These are phyloP conservation scores for Drymodes brunneopygia DNA, from an alignment of 2,113 vertebrate genomes.

Conservation along the genomic window DNA sequence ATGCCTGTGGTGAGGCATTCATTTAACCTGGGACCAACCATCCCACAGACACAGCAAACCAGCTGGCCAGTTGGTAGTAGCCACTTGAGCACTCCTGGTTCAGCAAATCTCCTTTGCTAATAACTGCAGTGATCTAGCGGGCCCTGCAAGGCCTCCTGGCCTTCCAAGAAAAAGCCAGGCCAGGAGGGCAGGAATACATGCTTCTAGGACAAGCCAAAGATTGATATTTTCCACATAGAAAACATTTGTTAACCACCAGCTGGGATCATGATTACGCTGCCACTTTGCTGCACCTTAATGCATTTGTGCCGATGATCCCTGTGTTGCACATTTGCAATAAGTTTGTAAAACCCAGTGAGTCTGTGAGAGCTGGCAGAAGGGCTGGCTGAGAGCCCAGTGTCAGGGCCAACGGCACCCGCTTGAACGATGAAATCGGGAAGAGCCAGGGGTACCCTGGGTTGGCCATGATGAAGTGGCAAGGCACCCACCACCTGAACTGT, in stretches of 20 bases:
- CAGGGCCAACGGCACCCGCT: rapidly evolving
- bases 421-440: neutral
- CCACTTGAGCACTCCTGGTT: neutral
- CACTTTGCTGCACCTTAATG: neutral
- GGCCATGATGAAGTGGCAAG: neutral
- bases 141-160: neutral
- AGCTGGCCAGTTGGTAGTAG: neutral
- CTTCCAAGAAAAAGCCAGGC: neutral
- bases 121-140: neutral
- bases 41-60: neutral
- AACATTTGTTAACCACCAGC: neutral
- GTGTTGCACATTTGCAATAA: neutral
- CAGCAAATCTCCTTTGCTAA: neutral
- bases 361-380: neutral
- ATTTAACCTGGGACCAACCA: neutral
- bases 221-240: neutral
- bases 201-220: neutral
- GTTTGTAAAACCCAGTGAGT: neutral
- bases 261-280: rapidly evolving
- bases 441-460: neutral
- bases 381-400: neutral
- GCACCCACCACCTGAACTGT: neutral
- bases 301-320: neutral
- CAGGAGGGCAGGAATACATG: neutral
- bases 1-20: neutral